Percentiles rank a stretch among this genome's conserved stretches.
phyloP scores from a whole-genome alignment of 2,113 vertebrate species.

The Hyperoodon ampullatus region DNA sequence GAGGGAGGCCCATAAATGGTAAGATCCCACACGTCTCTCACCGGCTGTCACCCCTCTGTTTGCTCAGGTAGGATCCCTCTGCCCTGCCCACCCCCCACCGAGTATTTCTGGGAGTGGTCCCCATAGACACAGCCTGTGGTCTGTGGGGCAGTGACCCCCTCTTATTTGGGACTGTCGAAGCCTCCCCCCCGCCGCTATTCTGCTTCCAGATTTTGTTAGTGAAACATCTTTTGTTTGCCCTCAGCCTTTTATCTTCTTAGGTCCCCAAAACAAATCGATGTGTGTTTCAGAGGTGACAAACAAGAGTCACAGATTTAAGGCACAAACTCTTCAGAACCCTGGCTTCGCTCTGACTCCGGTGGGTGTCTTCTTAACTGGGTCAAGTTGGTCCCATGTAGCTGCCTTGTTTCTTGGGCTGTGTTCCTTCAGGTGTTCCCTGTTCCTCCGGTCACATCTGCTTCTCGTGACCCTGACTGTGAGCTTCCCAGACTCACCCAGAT shows the following conservation, averaged over 20 bases:
- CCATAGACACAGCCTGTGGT: background rate
- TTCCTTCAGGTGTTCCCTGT: background rate
- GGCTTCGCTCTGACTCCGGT: background rate
- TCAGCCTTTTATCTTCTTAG: background rate
- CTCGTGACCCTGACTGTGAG: background rate
- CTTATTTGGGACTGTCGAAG: background rate
- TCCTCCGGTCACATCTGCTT: background rate
- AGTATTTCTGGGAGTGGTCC: background rate
- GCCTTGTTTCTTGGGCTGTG: background rate
- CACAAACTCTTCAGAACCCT: background rate
- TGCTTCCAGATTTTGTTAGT: background rate
- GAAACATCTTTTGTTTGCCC: background rate
- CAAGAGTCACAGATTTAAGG: background rate
- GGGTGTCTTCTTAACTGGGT: too few species aligned
- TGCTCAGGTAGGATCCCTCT: background rate
- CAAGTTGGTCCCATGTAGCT: rapidly evolving
- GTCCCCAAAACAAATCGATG: background rate
- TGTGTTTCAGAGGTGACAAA: background rate
- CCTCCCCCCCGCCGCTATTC: background rate
- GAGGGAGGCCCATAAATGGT: background rate
- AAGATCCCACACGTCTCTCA: background rate
- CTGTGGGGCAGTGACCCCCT: background rate
- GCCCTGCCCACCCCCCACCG: rapidly evolving
- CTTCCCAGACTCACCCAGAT: background rate
- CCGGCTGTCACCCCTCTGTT: background rate